Base-by-base conservation (phyloP, 1,140 invertebrate genomes). In the Pararge aegeria region DNA sequence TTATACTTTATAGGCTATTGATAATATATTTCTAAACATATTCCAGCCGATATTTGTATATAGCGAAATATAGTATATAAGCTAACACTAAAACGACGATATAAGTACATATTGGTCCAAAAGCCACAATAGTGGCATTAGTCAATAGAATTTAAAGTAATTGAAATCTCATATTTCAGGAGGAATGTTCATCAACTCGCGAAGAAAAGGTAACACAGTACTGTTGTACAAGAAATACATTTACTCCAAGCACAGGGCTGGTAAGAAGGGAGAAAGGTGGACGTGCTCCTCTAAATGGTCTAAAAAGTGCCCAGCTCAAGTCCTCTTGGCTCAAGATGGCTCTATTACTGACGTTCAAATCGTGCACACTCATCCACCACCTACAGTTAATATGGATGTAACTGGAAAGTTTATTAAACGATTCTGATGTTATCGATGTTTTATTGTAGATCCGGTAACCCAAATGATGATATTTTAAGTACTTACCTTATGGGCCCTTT, bases 211-310 rank as follows among this genome's bases (percentile, higher is more conserved):
- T 13, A 60, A 61, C 2, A 64, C 56, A 7, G 57, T 70, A 34
- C 49, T 78, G 2, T 50, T 76, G 7, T 71, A 68, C 52, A 21
- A 62, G 20, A 55, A 62, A 2, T 62, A 56, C 48, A 67, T 60
- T 1, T 70, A 67, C 38, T 52, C 54, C 10, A 64, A 20, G 53
- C 60, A 34, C 15, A 54, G 44, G n/a, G 5, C 15, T 6, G 53
- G 42, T 18, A 56, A 54, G 21, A 20, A 44, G 5, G 30, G 53
- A 15, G 40, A 30, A 6, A 52, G 18, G 2, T 64, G 44, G 21
- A n/a, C 15, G 0, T 64, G 55, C 13, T 54, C 61, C 15, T 64
- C 61, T n/a, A 49, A 38, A 0, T 21, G 40, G 9, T 64, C 55
- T 2, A 64, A 53, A 13, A 58, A 49, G 15, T 64, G 61, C 37